phyloP scores from a whole-genome alignment of 2,888 invertebrate species.

The Acanthococcus lagerstroemiae region DNA sequence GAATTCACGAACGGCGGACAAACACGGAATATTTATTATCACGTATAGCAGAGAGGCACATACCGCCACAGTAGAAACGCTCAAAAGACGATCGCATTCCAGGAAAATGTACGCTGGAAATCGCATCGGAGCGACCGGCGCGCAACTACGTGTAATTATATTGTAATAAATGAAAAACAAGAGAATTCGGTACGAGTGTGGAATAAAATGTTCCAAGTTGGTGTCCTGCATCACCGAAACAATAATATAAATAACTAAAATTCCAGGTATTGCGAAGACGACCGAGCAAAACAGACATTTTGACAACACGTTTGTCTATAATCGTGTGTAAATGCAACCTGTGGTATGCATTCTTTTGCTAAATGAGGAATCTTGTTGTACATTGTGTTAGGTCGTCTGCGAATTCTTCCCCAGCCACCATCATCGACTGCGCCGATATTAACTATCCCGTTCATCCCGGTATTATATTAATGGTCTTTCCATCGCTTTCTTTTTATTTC shows the following conservation, averaged over 20 bases:
- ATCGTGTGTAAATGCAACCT: slow-evolving; percentile 30
- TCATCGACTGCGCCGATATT: slow-evolving; percentile 1
- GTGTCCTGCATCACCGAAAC: slow-evolving; percentile 24
- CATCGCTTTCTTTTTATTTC: background rate
- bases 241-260: slow-evolving; percentile 31
- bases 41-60: background rate
- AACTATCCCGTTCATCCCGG: background rate
- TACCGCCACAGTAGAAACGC: background rate
- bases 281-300: slow-evolving; percentile 25
- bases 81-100: background rate
- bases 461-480: background rate
- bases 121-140: no score
- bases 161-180: slow-evolving; percentile 21
- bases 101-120: background rate
- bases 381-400: slow-evolving; percentile 27
- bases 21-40: background rate
- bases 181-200: slow-evolving; percentile 25
- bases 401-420: slow-evolving; percentile 23
- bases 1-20: background rate
- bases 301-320: slow-evolving; percentile 31
- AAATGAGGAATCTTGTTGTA: slow-evolving; percentile 31
- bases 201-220: slow-evolving; percentile 27
- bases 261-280: slow-evolving; percentile 20
- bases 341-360: slow-evolving; percentile 28
- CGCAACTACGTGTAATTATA: slow-evolving; percentile 20